Evolutionary conservation across 2,888 invertebrate species (phyloP), one percentile per base, ranked within the genome.

Genomic region (Drosophila borealis): DNA sequence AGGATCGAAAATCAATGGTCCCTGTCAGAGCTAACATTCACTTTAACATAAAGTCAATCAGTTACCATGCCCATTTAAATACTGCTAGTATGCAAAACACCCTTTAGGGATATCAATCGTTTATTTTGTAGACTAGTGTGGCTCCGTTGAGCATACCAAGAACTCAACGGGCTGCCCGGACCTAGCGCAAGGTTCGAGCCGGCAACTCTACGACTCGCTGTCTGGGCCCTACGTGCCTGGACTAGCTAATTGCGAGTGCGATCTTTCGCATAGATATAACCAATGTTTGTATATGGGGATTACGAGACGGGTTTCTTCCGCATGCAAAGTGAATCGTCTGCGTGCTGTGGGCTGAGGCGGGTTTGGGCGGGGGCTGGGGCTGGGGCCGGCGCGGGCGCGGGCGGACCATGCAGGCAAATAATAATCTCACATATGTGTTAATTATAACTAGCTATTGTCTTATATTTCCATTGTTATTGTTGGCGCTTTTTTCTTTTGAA

Each of bases 231-330:
- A 74, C 74, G 74, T 74, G 74, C 33, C 42, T 17, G 13, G 57
- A 25, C 46, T 74, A 44, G 19, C 60, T 61, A 74, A 74, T 74
- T 74, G 61, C 48, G 57, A 46, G 60, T 74, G 74, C 34, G 60
- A 74, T 74, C 56, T 74, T 70, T 74, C 69, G 53, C 69, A 70
- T 51, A 56, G 71, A 57, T 72, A 59, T 56, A 14, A 17, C 25
- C 42, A 41, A 50, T 25, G 17, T 17, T 42, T 45, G 21, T 60
- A 36, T 49, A 48, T 60, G 50, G 41, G 39, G 45, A 62, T 46
- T 59, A 53, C 44, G 42, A 25, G 49, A 13, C 36, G 68, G 6
- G 62, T 49, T 57, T 55, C 63, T 73, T 73, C 73, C 73, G 73
- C 63, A 63, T 73, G 56, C 57, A 50, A 72, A 55, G 17, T 51